These are phyloP conservation scores for Onychomys leucogaster DNA, from an alignment of 2,797 vertebrate genomes.

Conservation along the genomic window DNA sequence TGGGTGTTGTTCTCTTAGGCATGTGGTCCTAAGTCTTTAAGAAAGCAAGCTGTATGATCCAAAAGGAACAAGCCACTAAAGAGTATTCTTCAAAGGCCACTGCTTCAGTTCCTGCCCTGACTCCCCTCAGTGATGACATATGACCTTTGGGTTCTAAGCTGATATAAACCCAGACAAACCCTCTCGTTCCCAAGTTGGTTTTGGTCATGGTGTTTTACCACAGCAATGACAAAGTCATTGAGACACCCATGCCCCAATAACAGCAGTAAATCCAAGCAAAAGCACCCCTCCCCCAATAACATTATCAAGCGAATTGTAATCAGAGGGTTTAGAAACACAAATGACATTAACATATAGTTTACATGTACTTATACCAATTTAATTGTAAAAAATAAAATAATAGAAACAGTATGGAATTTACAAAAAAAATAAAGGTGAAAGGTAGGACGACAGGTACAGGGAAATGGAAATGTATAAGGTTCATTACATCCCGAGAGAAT, in stretches of 20 bases:
- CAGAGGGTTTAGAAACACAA: not conserved
- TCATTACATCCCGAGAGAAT: not conserved
- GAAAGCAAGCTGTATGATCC: not conserved
- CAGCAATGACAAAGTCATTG: not conserved
- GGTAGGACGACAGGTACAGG: not conserved
- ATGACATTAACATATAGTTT: not conserved
- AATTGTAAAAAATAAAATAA: not conserved
- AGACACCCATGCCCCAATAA: not conserved
- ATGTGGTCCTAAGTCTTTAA: not conserved
- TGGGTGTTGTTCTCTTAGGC: no score
- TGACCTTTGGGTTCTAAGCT: not conserved
- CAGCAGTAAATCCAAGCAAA: not conserved
- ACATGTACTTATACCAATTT: not conserved
- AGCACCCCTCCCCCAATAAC: not conserved
- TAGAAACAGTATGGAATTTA: not conserved
- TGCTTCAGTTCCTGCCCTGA: not conserved
- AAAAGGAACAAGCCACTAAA: not conserved
- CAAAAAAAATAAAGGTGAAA: not conserved
- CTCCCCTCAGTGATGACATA: not conserved
- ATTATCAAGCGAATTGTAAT: not conserved
- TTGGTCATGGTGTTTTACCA: not conserved
- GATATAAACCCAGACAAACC: not conserved
- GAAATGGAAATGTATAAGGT: not conserved
- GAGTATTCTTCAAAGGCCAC: not conserved
- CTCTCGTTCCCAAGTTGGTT: not conserved